Conservation (phyloP, 2,888 invertebrate species). For the Hecatera dysodea region DNA sequence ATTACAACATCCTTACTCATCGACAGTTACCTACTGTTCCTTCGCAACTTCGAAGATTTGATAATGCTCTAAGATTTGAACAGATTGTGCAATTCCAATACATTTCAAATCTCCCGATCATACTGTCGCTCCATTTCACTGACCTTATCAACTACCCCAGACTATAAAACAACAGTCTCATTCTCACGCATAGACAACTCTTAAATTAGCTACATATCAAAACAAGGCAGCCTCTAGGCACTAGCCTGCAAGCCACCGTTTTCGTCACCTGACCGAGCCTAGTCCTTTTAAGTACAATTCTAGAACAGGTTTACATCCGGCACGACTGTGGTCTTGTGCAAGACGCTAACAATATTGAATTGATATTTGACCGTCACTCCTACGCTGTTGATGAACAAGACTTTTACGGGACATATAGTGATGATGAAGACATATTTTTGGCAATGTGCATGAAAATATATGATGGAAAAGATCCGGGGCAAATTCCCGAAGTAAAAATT, state of each 20-base stretch:
- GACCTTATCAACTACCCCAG: neutral
- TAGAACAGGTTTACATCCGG: slow-evolving; percentile 71
- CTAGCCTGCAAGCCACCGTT: slow-evolving; percentile 46
- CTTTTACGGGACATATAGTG: slow-evolving; percentile 48
- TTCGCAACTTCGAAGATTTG: neutral
- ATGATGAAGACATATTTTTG: slow-evolving; percentile 7
- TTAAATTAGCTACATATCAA: slow-evolving; percentile 31
- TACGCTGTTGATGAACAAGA: slow-evolving; percentile 56
- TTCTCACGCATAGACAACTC: slow-evolving; percentile 15
- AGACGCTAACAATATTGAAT: slow-evolving; percentile 55
- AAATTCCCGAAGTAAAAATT: too few species aligned
- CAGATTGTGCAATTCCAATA: slow-evolving; percentile 10
- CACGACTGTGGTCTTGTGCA: slow-evolving; percentile 52
- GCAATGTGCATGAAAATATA: neutral
- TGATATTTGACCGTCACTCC: slow-evolving; percentile 60
- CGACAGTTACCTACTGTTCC: too few species aligned
- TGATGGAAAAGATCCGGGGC: neutral
- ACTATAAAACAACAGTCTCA: neutral
- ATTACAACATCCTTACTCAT: slow-evolving; percentile 4
- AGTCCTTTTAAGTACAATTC: slow-evolving; percentile 67
- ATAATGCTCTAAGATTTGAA: neutral
- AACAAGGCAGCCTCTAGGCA: slow-evolving; percentile 34
- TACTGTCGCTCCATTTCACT: neutral
- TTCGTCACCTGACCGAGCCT: slow-evolving; percentile 59
- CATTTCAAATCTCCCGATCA: neutral